Evolutionary conservation across 1,140 invertebrate species (phyloP).

Genomic region (Nephotettix cincticeps): DNA sequence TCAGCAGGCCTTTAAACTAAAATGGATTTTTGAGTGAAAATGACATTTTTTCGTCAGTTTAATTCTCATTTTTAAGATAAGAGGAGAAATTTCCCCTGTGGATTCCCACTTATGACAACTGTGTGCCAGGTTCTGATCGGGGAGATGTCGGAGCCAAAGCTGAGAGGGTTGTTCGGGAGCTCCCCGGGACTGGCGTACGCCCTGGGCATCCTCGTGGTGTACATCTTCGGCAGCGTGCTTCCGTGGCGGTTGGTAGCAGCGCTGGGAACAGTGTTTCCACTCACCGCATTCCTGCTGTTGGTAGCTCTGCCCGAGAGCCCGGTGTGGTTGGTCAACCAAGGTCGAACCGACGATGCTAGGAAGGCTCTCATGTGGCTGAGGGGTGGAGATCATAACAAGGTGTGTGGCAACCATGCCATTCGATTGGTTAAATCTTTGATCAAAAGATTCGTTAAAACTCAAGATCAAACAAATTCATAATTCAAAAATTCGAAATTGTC

Average conservation of each 20-base stretch:
- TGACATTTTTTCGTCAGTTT: too few relatives aligned
- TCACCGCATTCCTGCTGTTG: conserved; percentile 56
- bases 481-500: too few relatives aligned
- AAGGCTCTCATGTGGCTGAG: conserved; percentile 65
- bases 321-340: conserved; percentile 63
- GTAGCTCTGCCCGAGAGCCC: conserved; percentile 69
- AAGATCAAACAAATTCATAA: too few relatives aligned
- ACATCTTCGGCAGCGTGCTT: conserved; percentile 60
- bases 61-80: too few relatives aligned
- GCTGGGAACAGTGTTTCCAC: conserved; percentile 59
- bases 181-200: conserved; percentile 67
- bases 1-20: too few relatives aligned
- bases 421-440: too few relatives aligned
- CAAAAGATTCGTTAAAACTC: too few relatives aligned
- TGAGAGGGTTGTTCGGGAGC: conserved; percentile 64
- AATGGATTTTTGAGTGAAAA: too few relatives aligned
- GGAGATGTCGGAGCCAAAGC: conserved; percentile 66
- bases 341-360: conserved; percentile 59
- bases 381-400: conserved; percentile 51
- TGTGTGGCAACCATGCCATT: too few relatives aligned
- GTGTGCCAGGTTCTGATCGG: conserved; percentile 61
- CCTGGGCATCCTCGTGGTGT: conserved; percentile 68
- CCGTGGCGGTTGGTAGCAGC: conserved; percentile 65
- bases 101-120: too few relatives aligned
- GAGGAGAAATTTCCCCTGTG: too few relatives aligned